Base-by-base conservation (phyloP, 2,113 vertebrate species). In the Albula glossodonta region DNA sequence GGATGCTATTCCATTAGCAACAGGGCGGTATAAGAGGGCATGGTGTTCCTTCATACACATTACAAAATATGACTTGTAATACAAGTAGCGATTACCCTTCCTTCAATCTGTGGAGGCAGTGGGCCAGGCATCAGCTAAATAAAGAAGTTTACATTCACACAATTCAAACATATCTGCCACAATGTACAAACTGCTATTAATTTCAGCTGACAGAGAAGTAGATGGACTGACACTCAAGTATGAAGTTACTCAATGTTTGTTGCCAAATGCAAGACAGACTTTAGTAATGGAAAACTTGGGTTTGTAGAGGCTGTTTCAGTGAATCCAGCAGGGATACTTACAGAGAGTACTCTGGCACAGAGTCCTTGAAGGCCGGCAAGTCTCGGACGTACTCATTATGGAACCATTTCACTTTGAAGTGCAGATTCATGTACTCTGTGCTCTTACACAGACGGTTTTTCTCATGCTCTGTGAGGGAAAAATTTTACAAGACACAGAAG, bases 391-490 rank as follows among this genome's bases (percentile, higher is more conserved):
- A 99, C 88, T 99, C 98, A 89, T 99, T 99, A 94, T 99, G 97
- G 95, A 99, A 99, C 98, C 98, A 99, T 95, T 99, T 99, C 89
- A 99, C 98, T 97, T 99, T 99, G 97, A 99, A 99, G 96, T 99
- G 98, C 94, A 99, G 95, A 96, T 99, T 99, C 98, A 99, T 99
- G 93, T 99, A 99, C 94, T 99, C 98, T 0, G 98, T 99, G 93
- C 98, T 99, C 95, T 99, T 99, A 95, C 98, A 99, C 95, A 99
- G 95, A 84, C 96, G 95, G 83, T 98, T 98, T 92, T 97, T 99
- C 80, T 99, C 98, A 51, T 99, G 98, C 92, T 99, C 98, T 99
- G 94, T 74, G 92, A 92, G 56, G 93, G 95, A 41, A 94, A 89
- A 97, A 92, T 81, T 84, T 93, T 53, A 92, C 66, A 93, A 90